phyloP scores from a whole-genome alignment of 2,797 vertebrate species.

The Anguilla marmorata region DNA sequence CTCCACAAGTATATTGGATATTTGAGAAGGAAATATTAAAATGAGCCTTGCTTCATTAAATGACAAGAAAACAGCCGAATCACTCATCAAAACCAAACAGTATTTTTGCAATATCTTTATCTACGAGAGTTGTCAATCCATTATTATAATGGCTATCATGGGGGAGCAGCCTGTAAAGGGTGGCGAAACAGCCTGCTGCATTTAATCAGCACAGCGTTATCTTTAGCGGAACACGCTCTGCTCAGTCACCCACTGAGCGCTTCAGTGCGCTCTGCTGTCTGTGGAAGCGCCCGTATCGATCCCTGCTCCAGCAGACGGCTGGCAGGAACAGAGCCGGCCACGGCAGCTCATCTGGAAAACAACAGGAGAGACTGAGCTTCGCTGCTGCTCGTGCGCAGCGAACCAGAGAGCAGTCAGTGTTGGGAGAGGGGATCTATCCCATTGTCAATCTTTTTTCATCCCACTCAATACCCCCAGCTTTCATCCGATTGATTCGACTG shows the following conservation, averaged over 20 bases:
- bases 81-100: background rate
- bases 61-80: background rate
- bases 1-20: background rate
- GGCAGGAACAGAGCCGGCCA: background rate
- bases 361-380: background rate
- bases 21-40: background rate
- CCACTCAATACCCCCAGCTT: background rate
- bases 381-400: background rate
- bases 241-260: background rate
- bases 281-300: background rate
- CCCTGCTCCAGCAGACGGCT: background rate
- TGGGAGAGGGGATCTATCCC: background rate
- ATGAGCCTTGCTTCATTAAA: background rate
- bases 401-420: background rate
- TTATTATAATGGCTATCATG: background rate
- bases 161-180: background rate
- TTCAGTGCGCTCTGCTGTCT: background rate
- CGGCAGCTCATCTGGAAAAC: constrained; percentile 10
- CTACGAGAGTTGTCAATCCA: background rate
- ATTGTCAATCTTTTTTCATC: background rate
- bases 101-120: background rate
- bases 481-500: background rate
- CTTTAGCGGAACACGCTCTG: background rate
- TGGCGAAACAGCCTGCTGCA: background rate
- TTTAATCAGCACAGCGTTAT: background rate